Conservation (phyloP, 2,888 invertebrate species). For the Macropis europaea region DNA sequence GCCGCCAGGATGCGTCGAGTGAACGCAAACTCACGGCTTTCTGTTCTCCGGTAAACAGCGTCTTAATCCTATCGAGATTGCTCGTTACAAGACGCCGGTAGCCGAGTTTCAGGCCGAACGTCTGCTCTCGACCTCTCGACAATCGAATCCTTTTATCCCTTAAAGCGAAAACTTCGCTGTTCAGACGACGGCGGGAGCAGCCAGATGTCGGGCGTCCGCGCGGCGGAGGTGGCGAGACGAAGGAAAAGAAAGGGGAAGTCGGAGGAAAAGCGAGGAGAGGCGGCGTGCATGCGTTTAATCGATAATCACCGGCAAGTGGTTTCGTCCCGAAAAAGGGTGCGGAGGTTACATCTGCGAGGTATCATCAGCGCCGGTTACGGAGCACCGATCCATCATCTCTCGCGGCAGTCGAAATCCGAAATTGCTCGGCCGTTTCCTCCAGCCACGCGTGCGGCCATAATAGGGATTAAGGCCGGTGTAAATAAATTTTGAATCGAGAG, state of each 20-base stretch:
- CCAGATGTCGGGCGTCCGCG: conserved; percentile 45
- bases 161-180: not conserved
- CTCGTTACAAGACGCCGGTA: conserved; percentile 43
- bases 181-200: not conserved
- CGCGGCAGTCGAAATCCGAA: conserved; percentile 75
- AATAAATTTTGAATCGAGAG: conserved; percentile 55
- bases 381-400: conserved; percentile 79
- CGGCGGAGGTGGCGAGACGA: conserved; percentile 25
- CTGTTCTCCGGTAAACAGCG: conserved; percentile 50
- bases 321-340: conserved; percentile 70
- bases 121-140: not conserved
- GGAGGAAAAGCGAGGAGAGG: conserved; percentile 6
- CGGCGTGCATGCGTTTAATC: conserved; percentile 73
- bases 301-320: conserved; percentile 78
- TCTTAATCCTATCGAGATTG: conserved; percentile 56
- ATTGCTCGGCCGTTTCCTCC: conserved; percentile 62
- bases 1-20: conserved; percentile 29
- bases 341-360: conserved; percentile 77
- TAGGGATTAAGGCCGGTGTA: conserved; percentile 70
- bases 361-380: conserved; percentile 75
- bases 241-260: conserved; percentile 5
- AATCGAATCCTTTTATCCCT: conserved; percentile 3
- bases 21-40: conserved; percentile 49
- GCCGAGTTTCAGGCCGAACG: conserved; percentile 17
- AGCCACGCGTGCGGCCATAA: conserved; percentile 72